Evolutionary conservation across 30 jellyfish, hydroid and myxozoan genomes (phyloP).

Genomic region (Turritopsis rubra): DNA sequence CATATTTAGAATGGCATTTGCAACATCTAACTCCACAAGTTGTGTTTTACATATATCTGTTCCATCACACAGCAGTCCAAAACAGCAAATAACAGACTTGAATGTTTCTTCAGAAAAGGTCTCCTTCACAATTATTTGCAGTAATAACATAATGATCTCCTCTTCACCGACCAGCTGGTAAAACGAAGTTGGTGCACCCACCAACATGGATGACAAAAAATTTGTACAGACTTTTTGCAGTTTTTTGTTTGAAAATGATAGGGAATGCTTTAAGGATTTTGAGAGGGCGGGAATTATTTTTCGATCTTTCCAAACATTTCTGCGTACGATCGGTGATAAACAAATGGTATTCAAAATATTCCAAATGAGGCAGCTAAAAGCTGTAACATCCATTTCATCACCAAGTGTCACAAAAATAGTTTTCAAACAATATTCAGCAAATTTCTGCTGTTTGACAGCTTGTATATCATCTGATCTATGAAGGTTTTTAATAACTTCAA

Average conservation of each 20-base stretch:
- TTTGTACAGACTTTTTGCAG: slow-evolving; percentile 23
- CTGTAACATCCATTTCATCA: not conserved
- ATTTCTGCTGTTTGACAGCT: slow-evolving; percentile 21
- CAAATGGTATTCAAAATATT: not conserved
- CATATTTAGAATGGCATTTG: slow-evolving; percentile 8
- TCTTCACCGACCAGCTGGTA: slow-evolving; percentile 4
- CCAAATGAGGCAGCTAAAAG: slow-evolving; percentile 8
- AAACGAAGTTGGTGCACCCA: slow-evolving; percentile 28
- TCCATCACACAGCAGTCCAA: slow-evolving; percentile 42
- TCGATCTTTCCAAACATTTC: slow-evolving; percentile 19
- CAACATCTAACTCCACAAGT: slow-evolving; percentile 22
- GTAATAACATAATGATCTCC: not conserved
- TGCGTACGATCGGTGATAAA: slow-evolving; percentile 20
- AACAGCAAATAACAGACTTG: slow-evolving; percentile 33
- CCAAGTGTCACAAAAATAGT: slow-evolving; percentile 5
- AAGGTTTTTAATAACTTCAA: slow-evolving; percentile 1
- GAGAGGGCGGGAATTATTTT: not conserved
- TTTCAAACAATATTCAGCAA: slow-evolving; percentile 39
- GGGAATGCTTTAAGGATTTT: slow-evolving; percentile 3
- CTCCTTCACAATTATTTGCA: not conserved
- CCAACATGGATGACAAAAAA: slow-evolving; percentile 13
- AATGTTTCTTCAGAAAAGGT: slow-evolving; percentile 27
- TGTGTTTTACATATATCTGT: slow-evolving; percentile 25
- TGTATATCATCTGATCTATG: slow-evolving; percentile 2
- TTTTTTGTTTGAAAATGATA: not conserved